Percentiles rank a stretch among this genome's conserved stretches.
These are phyloP conservation scores for Panthera tigris DNA, from an alignment of 2,113 vertebrate species.

Conservation along the genomic window DNA sequence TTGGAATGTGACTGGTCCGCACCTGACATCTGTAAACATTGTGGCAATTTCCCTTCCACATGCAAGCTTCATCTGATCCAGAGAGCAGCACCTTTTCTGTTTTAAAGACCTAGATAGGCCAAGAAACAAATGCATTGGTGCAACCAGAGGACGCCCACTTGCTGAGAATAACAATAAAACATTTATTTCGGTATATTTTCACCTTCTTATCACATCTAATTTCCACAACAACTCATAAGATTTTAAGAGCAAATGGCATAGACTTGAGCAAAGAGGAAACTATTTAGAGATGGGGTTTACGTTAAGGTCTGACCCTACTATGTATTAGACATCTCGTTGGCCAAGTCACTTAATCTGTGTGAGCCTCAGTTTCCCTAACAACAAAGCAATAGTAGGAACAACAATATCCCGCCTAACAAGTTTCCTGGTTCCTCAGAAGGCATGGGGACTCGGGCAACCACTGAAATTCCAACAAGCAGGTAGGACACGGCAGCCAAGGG, in stretches of 20 bases:
- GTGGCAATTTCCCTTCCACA: neutral
- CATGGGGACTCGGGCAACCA: neutral
- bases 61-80: neutral
- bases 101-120: neutral
- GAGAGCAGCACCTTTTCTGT: neutral
- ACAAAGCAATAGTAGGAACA: neutral
- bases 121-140: neutral
- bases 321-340: neutral
- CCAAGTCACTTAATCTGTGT: neutral
- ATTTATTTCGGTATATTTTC: neutral
- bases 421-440: neutral
- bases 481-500: neutral
- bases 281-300: neutral
- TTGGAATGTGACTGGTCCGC: neutral
- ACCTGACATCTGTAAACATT: neutral
- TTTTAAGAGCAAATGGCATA: neutral
- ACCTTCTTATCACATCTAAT: neutral
- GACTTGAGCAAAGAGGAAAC: neutral
- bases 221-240: constrained; percentile 15
- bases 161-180: neutral
- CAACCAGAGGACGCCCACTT: neutral
- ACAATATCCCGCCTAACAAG: neutral
- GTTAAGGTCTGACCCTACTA: neutral
- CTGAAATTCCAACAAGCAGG: constrained; percentile 3
- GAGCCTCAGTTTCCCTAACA: neutral